Conservation (phyloP, 2,113 vertebrate species). For the Phycodurus eques region DNA sequence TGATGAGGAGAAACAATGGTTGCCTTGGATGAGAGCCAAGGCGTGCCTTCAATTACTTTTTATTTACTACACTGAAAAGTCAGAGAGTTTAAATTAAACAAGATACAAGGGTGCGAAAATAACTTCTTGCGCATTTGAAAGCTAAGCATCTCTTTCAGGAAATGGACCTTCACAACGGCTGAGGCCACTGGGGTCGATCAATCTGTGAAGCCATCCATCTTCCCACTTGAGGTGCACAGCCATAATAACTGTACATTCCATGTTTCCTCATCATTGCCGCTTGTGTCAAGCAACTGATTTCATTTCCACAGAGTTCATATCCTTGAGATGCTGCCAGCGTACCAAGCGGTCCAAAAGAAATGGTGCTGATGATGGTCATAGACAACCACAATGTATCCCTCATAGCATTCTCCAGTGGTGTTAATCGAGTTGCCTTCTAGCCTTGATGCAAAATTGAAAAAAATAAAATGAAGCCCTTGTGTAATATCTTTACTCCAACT, state of each 20-base stretch:
- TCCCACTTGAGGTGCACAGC: slow-evolving; percentile 47
- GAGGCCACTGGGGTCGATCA: slow-evolving; percentile 51
- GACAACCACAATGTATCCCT: no score
- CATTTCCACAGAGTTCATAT: neutral
- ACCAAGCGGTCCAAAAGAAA: no score
- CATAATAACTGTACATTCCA: slow-evolving; percentile 55
- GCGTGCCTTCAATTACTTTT: slow-evolving; percentile 42
- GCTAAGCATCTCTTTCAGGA: slow-evolving; percentile 40
- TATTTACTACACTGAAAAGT: slow-evolving; percentile 12
- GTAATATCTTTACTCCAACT: no score
- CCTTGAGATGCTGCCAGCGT: no score
- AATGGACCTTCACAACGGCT: slow-evolving; percentile 33
- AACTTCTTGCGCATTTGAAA: slow-evolving; percentile 6
- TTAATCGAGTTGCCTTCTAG: no score
- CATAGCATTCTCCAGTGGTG: no score
- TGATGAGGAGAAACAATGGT: slow-evolving; percentile 57
- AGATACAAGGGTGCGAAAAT: slow-evolving; percentile 8
- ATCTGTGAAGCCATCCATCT: slow-evolving; percentile 63
- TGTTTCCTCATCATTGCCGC: slow-evolving; percentile 51
- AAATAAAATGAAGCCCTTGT: no score
- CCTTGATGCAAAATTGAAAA: no score
- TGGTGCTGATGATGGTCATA: no score
- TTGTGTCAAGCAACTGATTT: slow-evolving; percentile 46
- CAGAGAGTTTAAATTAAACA: slow-evolving; percentile 19
- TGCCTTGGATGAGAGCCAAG: slow-evolving; percentile 46